Percentiles rank a stretch among this genome's conserved stretches.
These are phyloP conservation scores for Rosalia funebris DNA, from an alignment of 2,888 invertebrate species.

Conservation along the genomic window DNA sequence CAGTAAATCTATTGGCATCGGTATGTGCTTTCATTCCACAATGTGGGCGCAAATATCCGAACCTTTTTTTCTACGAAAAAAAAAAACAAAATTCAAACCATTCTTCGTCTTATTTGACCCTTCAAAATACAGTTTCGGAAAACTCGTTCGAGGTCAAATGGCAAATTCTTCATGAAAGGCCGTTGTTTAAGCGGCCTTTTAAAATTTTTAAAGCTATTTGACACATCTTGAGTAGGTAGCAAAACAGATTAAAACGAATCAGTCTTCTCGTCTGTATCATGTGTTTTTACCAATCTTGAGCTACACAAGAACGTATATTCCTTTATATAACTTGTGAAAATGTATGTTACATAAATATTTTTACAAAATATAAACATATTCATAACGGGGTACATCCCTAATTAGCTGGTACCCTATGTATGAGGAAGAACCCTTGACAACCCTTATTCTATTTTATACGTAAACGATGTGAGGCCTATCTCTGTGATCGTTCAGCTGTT, in stretches of 20 bases:
- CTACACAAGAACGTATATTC: slow-evolving; percentile 35
- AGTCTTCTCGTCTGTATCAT: slow-evolving; percentile 42
- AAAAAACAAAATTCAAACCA: background rate
- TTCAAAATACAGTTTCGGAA: background rate
- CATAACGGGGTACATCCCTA: slow-evolving; percentile 28
- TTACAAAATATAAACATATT: slow-evolving; percentile 41
- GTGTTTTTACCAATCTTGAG: slow-evolving; percentile 40
- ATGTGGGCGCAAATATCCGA: background rate
- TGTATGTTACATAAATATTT: slow-evolving; percentile 36
- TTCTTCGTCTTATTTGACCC: background rate
- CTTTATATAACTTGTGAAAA: slow-evolving; percentile 31
- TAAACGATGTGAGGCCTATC: slow-evolving; percentile 66
- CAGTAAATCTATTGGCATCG: background rate
- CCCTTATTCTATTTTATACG: slow-evolving; percentile 62
- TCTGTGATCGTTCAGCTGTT: slow-evolving; percentile 61
- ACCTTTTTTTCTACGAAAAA: background rate
- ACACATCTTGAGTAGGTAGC: slow-evolving; percentile 47
- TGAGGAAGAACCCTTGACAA: slow-evolving; percentile 35
- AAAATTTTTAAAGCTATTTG: slow-evolving; percentile 47
- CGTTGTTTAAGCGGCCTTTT: slow-evolving; percentile 15
- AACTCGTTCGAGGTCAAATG: background rate
- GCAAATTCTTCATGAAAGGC: slow-evolving; percentile 12
- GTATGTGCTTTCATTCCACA: background rate
- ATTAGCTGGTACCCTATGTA: slow-evolving; percentile 26
- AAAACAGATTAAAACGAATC: slow-evolving; percentile 41